A percentile compares a stretch with the other conserved stretches of the same genome.
Conservation (phyloP, 2,888 invertebrate genomes). For the Xestia sexstrigata region DNA sequence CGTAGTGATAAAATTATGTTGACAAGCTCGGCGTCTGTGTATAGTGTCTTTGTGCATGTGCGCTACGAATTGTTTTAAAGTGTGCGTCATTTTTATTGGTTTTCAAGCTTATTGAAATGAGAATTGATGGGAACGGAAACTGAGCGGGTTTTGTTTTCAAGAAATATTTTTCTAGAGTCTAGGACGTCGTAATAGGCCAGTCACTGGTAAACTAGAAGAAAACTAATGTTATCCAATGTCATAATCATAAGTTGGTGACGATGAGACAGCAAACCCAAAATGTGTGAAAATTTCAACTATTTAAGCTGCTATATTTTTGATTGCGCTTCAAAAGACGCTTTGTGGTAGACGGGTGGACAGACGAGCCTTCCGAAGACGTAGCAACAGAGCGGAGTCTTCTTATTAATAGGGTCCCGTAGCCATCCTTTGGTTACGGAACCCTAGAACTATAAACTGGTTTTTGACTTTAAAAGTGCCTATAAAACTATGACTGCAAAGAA, state of each 20-base stretch:
- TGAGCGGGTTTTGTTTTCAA: not conserved
- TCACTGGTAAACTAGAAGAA: not conserved
- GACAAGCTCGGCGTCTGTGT: constrained; percentile 43
- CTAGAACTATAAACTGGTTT: not conserved
- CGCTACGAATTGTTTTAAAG: constrained; percentile 28
- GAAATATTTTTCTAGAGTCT: not conserved
- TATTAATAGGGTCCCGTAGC: not conserved
- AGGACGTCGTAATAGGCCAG: not conserved
- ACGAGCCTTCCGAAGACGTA: not conserved
- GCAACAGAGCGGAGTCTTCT: not conserved
- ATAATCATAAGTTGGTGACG: too few species aligned
- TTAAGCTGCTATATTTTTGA: too few species aligned
- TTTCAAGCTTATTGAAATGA: constrained; percentile 10
- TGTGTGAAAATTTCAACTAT: not conserved
- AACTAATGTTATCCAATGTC: not conserved
- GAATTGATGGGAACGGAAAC: not conserved
- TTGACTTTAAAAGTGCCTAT: not conserved
- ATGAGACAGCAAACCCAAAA: not conserved
- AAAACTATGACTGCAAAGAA: not conserved
- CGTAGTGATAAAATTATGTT: constrained; percentile 60
- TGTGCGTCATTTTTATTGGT: constrained; percentile 14
- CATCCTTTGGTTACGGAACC: not conserved
- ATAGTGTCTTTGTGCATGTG: constrained; percentile 11
- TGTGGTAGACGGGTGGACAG: not conserved
- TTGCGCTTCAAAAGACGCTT: not conserved